phyloP scores from a whole-genome alignment of 2,797 vertebrate species.

The Smutsia temminckii region DNA sequence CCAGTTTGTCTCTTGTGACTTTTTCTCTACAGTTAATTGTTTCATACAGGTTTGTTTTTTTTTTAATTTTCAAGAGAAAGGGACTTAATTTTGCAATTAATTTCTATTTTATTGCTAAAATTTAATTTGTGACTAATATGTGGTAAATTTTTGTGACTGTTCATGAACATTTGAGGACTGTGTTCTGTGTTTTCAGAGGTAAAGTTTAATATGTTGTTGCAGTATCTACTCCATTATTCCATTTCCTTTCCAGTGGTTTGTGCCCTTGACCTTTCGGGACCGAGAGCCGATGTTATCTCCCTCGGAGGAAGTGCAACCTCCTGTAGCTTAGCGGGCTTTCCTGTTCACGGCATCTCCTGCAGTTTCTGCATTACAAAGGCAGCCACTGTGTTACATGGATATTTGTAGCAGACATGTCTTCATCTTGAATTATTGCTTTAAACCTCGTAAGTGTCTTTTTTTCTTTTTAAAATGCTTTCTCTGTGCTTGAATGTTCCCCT shows the following conservation, averaged over 20 bases:
- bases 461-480: not conserved
- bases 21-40: not conserved
- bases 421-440: fast-evolving
- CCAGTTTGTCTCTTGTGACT: not conserved
- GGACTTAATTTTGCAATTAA: not conserved
- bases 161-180: too few species aligned
- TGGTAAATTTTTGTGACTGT: not conserved
- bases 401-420: fast-evolving
- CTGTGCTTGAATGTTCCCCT: not conserved
- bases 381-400: fast-evolving
- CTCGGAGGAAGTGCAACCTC: fast-evolving
- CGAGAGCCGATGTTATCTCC: not conserved
- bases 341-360: not conserved
- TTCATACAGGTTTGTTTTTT: not conserved
- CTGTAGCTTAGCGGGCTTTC: too few species aligned
- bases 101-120: not conserved
- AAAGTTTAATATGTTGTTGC: not conserved
- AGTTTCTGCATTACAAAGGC: fast-evolving
- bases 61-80: not conserved
- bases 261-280: not conserved
- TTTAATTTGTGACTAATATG: not conserved
- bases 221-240: not conserved
- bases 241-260: not conserved
- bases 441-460: fast-evolving
- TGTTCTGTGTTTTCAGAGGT: not conserved